Evolutionary conservation across 2,113 vertebrate species (phyloP).

Genomic region (Romanogobio albipinnatus): DNA sequence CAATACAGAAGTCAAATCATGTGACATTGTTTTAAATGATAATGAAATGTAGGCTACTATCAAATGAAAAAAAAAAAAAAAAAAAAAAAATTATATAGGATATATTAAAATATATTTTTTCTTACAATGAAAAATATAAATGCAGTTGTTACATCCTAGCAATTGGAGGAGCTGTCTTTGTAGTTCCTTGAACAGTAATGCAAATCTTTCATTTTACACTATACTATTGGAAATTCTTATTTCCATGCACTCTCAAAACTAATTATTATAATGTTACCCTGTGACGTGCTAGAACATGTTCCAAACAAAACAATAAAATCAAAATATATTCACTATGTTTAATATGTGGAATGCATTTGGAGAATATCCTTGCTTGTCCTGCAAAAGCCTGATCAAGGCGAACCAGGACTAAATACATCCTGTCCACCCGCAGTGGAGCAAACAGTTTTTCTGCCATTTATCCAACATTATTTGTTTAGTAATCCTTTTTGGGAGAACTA

Average conservation of each 20-base stretch:
- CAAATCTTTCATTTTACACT: neutral
- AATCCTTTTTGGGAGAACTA: neutral
- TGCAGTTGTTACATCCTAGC: neutral
- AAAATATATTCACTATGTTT: neutral
- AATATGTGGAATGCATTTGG: neutral
- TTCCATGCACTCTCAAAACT: neutral
- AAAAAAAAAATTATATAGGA: no score
- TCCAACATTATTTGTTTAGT: neutral
- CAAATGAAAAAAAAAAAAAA: no score
- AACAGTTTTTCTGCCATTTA: neutral
- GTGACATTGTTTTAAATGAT: neutral
- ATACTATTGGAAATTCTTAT: neutral
- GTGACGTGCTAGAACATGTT: neutral
- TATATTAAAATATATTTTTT: no score
- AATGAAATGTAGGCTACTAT: neutral
- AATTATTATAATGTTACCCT: neutral
- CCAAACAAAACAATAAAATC: neutral
- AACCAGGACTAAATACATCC: no score
- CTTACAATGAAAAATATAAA: no score
- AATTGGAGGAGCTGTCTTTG: neutral
- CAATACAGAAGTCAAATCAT: no score
- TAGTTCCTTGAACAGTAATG: no score
- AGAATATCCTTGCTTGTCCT: neutral
- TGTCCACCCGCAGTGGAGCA: neutral
- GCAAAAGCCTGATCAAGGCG: no score